Base-by-base conservation (phyloP, 64 coral and sea anemone species). In the Pocillopora damicornis region DNA sequence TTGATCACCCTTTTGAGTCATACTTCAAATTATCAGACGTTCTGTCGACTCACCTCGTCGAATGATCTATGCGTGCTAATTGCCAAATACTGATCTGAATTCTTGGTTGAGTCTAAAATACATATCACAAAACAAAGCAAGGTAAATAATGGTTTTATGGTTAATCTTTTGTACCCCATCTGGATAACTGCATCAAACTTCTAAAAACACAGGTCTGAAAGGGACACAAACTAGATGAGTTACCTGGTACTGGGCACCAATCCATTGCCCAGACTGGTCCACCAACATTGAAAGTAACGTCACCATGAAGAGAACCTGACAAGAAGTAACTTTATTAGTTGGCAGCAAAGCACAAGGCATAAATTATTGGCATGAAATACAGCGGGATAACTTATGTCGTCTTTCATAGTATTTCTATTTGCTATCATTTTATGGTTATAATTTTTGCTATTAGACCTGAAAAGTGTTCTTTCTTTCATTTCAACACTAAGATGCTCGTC, bases 191-290 rank as follows among this genome's bases (percentile, higher is more conserved):
- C 9, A 76, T n/a, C 62, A 88, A 81, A 42, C 18, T 10, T 25
- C 25, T 37, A 62, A 63, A 37, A 68, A 63, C 15, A 74, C 8
- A n/a, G 34, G 72, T 23, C 9, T n/a, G 34, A 74, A 30, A 74
- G 25, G 5, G 23, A 74, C 72, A 30, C 9, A 11, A 59, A 80
- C 4, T 9, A 80, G 13, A 30, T 0, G 4, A 83, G 65, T 73
- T 89, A 94, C 96, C 96, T 30, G 96, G 93, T n/a, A 91, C 75
- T 18, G 96, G 96, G 64, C 93, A 94, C 96, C 96, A 98, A 37
- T 88, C 87, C 83, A 98, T 75, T 10, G 90, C 93, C 96, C 96
- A 98, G 11, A 98, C 86, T 11, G 96, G 90, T 42, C 96, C 96
- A 42, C 96, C 96, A 64, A 89, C 84, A 78, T 98, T 92, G 51